A percentile compares a stretch with the other conserved stretches of the same genome.
Conservation (phyloP, 2,888 invertebrate species). For the Argyra leucocephala region DNA sequence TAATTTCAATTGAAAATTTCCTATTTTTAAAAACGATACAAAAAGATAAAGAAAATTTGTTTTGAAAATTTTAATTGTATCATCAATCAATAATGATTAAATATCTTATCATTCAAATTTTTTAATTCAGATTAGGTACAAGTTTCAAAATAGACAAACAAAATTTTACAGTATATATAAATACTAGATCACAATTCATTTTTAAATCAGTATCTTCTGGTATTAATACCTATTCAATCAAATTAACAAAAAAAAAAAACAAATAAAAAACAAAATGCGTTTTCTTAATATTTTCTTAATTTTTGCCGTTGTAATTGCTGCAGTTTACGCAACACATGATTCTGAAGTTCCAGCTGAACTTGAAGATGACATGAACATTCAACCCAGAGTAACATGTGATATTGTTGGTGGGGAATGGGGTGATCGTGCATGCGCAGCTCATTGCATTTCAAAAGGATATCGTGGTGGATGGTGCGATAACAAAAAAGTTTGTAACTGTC, state of each 20-base stretch:
- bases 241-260: too few species aligned
- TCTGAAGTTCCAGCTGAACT: not conserved
- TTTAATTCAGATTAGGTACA: not conserved
- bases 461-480: not conserved
- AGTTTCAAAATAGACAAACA: not conserved
- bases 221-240: not conserved
- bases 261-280: not conserved
- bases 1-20: too few species aligned
- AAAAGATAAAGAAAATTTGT: too few species aligned
- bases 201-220: too few species aligned
- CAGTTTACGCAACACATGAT: not conserved
- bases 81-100: too few species aligned
- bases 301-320: conserved; percentile 4
- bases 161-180: not conserved
- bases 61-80: too few species aligned
- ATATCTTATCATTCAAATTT: too few species aligned
- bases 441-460: not conserved
- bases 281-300: conserved; percentile 7
- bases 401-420: not conserved
- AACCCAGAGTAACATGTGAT: conserved; percentile 1
- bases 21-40: too few species aligned
- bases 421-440: conserved; percentile 4
- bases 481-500: not conserved
- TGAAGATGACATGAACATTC: not conserved
- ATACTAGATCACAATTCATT: too few species aligned